Percentiles rank a stretch among this genome's conserved stretches.
phyloP scores from a whole-genome alignment of 1,140 invertebrate species.

The Drosophila melanogaster region DNA sequence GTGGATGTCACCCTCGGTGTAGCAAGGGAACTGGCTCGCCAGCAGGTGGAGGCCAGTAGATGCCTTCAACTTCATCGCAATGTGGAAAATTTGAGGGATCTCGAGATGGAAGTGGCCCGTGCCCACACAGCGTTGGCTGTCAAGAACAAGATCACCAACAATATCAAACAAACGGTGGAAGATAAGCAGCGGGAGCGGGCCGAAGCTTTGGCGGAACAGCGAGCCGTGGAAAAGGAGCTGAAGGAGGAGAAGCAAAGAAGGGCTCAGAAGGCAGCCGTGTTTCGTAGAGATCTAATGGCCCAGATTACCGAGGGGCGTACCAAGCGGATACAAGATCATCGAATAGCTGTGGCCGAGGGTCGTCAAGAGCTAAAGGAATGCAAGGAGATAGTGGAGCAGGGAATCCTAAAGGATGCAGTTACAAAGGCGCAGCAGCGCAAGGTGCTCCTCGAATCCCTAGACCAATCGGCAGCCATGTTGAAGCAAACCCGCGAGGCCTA shows the following conservation, averaged over 20 bases:
- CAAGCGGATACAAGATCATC: constrained; percentile 4
- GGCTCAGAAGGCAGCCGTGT: constrained; percentile 24
- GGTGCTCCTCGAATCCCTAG: constrained; percentile 36
- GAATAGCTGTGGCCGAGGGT: constrained; percentile 23
- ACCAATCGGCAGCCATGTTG: constrained; percentile 31
- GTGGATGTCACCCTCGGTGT: constrained; percentile 24
- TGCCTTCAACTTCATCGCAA: constrained; percentile 44
- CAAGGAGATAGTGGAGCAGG: constrained; percentile 12
- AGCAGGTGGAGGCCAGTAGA: constrained; percentile 40
- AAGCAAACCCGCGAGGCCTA: constrained; percentile 1
- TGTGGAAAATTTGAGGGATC: constrained; percentile 30
- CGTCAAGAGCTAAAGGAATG: constrained; percentile 36
- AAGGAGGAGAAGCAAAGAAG: constrained; percentile 21
- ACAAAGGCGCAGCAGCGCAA: constrained; percentile 16
- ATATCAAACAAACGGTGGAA: not conserved
- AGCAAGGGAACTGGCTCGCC: constrained; percentile 25
- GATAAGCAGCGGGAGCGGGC: constrained; percentile 13
- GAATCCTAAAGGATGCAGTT: constrained; percentile 6
- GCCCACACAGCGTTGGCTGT: constrained; percentile 53
- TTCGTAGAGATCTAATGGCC: constrained; percentile 36
- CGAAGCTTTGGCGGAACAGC: constrained; percentile 32
- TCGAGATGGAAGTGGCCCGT: constrained; percentile 43
- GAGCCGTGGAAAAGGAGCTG: constrained; percentile 29
- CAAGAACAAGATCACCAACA: constrained; percentile 20
- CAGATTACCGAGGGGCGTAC: constrained; percentile 35